Conservation (phyloP, 2,888 invertebrate species). For the Chloroclystis v-ata region DNA sequence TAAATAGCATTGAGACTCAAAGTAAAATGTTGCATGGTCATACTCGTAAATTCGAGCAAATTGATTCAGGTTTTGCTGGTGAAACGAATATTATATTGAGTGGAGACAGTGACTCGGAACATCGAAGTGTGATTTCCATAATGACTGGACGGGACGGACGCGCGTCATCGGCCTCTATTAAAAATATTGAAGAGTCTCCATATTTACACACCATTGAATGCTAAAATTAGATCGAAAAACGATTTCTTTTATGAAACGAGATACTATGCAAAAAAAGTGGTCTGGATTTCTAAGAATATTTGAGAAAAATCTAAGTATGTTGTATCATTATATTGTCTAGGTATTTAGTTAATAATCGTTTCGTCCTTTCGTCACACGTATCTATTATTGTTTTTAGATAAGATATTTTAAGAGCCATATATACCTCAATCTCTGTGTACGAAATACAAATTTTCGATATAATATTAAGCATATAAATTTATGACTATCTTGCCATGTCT, state of each 20-base stretch:
- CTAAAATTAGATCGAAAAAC: conserved; percentile 30
- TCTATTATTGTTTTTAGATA: too few species aligned
- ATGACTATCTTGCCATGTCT: conserved; percentile 19
- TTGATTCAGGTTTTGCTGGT: conserved; percentile 69
- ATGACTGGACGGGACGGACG: conserved; percentile 61
- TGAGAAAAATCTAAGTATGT: too few species aligned
- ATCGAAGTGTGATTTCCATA: conserved; percentile 71
- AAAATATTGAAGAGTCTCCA: conserved; percentile 57
- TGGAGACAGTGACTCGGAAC: conserved; percentile 72
- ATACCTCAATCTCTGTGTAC: conserved; percentile 22
- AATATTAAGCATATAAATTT: conserved; percentile 5
- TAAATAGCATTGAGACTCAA: conserved; percentile 48
- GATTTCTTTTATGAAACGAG: too few species aligned
- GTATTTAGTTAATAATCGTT: too few species aligned
- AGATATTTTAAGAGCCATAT: conserved; percentile 12
- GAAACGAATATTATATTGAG: conserved; percentile 71
- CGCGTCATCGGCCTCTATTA: conserved; percentile 53
- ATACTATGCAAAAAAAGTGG: too few species aligned
- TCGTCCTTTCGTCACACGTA: too few species aligned
- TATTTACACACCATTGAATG: conserved; percentile 64
- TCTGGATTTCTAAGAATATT: too few species aligned
- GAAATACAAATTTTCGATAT: too few species aligned
- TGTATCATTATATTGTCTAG: too few species aligned
- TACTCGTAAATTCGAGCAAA: conserved; percentile 48
- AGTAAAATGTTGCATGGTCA: conserved; percentile 40